Conservation (phyloP, 2,797 vertebrate species). For the Lutjanus campechanus region DNA sequence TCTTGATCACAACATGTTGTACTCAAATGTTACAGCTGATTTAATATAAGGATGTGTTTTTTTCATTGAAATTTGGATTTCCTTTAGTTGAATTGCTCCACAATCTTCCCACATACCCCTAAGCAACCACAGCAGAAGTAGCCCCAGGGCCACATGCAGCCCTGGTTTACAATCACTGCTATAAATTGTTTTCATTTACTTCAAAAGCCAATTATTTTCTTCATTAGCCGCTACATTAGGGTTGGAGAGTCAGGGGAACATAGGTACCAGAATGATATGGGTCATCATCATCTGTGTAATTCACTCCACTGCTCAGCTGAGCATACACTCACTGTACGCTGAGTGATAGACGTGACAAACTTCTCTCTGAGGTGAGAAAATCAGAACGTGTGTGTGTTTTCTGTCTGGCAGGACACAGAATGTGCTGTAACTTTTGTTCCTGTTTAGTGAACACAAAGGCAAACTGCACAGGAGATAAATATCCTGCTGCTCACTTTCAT, state of each 20-base stretch:
- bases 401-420: neutral
- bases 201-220: conserved; percentile 17
- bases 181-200: conserved; percentile 18
- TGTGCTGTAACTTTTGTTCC: neutral
- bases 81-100: neutral
- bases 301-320: neutral
- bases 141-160: neutral
- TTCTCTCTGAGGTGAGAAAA: neutral
- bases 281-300: neutral
- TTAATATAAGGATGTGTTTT: neutral
- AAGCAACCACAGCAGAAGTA: neutral
- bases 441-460: too few species aligned
- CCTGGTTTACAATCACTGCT: neutral
- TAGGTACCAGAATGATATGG: neutral
- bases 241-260: neutral
- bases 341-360: neutral
- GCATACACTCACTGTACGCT: neutral
- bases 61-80: neutral
- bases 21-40: too few species aligned
- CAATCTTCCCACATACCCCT: neutral
- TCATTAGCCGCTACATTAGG: neutral
- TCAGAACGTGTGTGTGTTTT: neutral
- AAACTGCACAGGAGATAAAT: neutral
- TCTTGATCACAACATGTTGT: too few species aligned
- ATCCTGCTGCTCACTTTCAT: neutral